Percentiles rank a stretch among this genome's conserved stretches.
These are phyloP conservation scores for Grus americana DNA, from an alignment of 2,113 vertebrate genomes.

Conservation along the genomic window DNA sequence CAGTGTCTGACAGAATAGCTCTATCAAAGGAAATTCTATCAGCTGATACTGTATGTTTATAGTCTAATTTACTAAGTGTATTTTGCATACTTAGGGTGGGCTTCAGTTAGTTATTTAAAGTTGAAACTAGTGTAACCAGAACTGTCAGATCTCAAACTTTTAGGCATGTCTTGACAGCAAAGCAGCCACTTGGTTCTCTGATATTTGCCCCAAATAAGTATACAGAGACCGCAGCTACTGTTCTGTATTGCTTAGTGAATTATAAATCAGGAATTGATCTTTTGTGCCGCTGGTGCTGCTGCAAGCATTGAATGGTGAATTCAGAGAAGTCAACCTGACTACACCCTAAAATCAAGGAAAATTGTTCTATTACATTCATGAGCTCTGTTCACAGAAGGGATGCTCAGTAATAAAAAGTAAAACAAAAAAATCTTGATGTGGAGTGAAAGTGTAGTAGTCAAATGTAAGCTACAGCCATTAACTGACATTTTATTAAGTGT, in stretches of 20 bases:
- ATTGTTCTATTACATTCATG: not conserved
- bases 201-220: conserved; percentile 50
- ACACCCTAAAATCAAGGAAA: not conserved
- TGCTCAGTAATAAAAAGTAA: not conserved
- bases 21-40: not conserved
- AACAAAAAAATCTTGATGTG: not conserved
- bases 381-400: not conserved
- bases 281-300: not conserved
- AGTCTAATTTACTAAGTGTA: not conserved
- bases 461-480: not conserved
- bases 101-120: not conserved
- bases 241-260: conserved; percentile 15
- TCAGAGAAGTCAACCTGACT: not conserved
- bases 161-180: not conserved
- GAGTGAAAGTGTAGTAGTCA: not conserved
- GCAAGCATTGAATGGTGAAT: not conserved
- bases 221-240: conserved; percentile 18
- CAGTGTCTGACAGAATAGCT: not conserved
- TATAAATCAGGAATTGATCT: conserved; percentile 44
- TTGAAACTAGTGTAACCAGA: not conserved
- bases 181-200: conserved; percentile 27
- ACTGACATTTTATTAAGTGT: not conserved
- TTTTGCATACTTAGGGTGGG: not conserved
- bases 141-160: not conserved
- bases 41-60: not conserved